phyloP scores from a whole-genome alignment of 2,113 vertebrate genomes.

The Sinocyclocheilus grahami region DNA sequence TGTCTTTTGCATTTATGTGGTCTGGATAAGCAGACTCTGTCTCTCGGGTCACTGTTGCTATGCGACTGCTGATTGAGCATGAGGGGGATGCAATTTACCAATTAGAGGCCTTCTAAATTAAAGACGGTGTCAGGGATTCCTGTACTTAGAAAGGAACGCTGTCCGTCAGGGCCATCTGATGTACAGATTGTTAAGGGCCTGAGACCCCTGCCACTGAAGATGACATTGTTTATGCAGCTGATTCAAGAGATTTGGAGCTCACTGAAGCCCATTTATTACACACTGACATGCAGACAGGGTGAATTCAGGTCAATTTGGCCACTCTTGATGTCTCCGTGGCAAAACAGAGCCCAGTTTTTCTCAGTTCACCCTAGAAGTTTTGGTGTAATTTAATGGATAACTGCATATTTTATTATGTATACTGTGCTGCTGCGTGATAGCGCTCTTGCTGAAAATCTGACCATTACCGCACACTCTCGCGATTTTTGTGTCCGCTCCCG shows the following conservation, averaged over 20 bases:
- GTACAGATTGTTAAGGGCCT: conserved; percentile 24
- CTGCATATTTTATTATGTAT: background rate
- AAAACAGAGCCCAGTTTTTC: background rate
- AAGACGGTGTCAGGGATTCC: conserved; percentile 68
- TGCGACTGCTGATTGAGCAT: conserved; percentile 75
- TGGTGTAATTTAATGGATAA: background rate
- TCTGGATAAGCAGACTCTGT: conserved; percentile 44
- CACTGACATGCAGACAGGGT: background rate
- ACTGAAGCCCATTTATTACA: background rate
- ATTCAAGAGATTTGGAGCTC: background rate
- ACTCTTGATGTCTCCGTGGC: background rate
- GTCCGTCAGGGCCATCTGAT: conserved; percentile 30
- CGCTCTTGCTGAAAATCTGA: no score
- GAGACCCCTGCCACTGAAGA: background rate
- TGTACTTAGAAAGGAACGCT: conserved; percentile 46
- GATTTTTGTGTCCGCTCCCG: no score
- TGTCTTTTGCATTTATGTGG: conserved; percentile 48
- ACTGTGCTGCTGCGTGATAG: no score
- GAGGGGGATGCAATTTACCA: conserved; percentile 73
- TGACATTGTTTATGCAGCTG: background rate
- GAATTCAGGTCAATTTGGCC: background rate
- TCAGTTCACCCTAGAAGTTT: background rate
- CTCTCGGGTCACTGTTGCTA: conserved; percentile 68
- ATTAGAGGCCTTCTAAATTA: conserved; percentile 74
- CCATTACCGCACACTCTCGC: no score